Evolutionary conservation across 2,797 vertebrate genomes (phyloP).

Genomic region (Rhincodon typus): DNA sequence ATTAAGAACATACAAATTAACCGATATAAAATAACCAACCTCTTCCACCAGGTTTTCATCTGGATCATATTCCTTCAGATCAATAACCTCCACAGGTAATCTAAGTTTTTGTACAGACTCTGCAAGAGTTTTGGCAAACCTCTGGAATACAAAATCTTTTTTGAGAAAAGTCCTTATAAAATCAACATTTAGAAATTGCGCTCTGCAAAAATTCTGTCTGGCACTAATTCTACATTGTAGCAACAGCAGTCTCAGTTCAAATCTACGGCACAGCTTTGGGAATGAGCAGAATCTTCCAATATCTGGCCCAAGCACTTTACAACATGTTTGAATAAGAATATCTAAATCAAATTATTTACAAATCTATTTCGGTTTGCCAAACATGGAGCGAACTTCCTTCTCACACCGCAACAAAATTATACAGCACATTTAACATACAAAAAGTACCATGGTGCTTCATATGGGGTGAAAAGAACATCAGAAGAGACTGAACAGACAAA

Average conservation of each 20-base stretch:
- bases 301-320: neutral
- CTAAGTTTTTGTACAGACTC: constrained; percentile 57
- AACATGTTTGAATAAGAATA: neutral
- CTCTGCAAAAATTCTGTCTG: neutral
- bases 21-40: constrained; percentile 55
- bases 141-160: constrained; percentile 50
- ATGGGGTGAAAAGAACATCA: neutral
- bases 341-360: neutral
- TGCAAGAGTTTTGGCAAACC: constrained; percentile 69
- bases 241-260: neutral
- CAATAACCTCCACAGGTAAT: constrained; percentile 61
- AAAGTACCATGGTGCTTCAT: neutral
- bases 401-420: neutral
- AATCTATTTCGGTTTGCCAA: neutral
- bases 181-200: neutral
- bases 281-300: neutral
- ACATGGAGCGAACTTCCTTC: neutral
- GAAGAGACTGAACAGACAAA: neutral
- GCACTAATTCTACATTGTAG: neutral
- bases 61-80: constrained; percentile 82
- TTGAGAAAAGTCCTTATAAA: neutral
- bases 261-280: neutral
- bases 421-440: neutral
- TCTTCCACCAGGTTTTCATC: constrained; percentile 79
- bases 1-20: neutral